Evolutionary conservation across 2,888 invertebrate species (phyloP), one percentile per base, ranked within the genome.

Genomic region (Coenonympha arcania): DNA sequence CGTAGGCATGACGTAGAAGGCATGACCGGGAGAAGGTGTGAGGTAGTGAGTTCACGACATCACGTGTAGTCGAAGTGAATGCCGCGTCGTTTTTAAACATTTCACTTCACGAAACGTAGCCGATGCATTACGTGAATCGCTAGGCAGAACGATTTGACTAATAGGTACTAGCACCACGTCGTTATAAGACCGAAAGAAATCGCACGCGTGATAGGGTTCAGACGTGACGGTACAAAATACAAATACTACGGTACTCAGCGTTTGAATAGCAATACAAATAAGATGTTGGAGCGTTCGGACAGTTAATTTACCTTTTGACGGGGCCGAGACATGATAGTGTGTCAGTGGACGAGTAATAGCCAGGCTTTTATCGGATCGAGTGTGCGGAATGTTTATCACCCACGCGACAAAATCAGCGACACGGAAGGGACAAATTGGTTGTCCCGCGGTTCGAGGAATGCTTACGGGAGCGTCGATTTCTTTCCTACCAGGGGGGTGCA

Each of bases 341-440:
- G 20, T 49, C 42, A 50, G 46, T 31, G 33, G 24, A 8, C 13
- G 19, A 8, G 16, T 24, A n/a, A 40, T 40, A 34, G 34, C 45
- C 24, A n/a, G 45, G 31, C 30, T 34, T 45, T 52, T 31, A 37
- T 41, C 26, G 26, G 44, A 36, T 47, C 33, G 20, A 36, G 45
- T 53, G 30, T 42, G 31, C 22, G 44, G 57, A 62, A 59, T 58
- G 56, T 58, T 59, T 57, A 59, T 64, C 58, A 54, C 44, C 56
- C 54, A 54, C 56, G 41, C 69, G 71, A 69, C 73, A 65, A 70
- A 77, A 71, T 70, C 73, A 74, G 65, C 70, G 76, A 69, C 67
- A 66, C 69, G 76, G 71, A 79, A 81, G 74, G 76, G 76, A 78
- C 78, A 77, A 82, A 81, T 82, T 76, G 75, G 72, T 66, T 69